Conservation (phyloP, 2,113 vertebrate genomes). For the Pterophyllum scalare region DNA sequence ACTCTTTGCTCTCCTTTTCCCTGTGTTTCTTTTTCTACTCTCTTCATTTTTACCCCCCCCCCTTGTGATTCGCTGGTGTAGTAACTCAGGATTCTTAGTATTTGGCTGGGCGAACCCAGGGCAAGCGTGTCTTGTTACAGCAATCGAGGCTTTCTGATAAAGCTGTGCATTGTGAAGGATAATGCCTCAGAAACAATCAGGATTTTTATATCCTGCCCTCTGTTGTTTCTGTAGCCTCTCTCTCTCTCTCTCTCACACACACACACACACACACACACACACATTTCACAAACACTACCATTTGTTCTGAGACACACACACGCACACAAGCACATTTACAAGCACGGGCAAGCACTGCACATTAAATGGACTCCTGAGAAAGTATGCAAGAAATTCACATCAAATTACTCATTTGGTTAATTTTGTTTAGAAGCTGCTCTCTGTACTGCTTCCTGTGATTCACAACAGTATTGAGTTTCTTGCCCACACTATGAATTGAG, state of each 20-base stretch:
- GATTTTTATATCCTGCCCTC: conserved; percentile 58
- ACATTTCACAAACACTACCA: conserved; percentile 2
- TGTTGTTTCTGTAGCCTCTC: conserved; percentile 50
- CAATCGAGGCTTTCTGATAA: conserved; percentile 59
- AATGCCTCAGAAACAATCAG: conserved; percentile 75
- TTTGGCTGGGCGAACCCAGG: conserved; percentile 56
- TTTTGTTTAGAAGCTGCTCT: conserved; percentile 24
- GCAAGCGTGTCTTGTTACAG: conserved; percentile 77
- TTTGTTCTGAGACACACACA: conserved; percentile 19
- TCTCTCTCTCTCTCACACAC: too few species aligned
- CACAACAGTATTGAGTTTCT: neutral
- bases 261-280: too few species aligned
- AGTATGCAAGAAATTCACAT: conserved; percentile 55
- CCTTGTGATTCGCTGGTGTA: conserved; percentile 29
- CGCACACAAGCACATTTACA: conserved; percentile 52
- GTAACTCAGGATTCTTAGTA: conserved; percentile 27
- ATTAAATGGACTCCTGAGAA: conserved; percentile 57
- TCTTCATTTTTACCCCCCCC: conserved; percentile 28
- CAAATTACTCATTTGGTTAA: conserved; percentile 28
- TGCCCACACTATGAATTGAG: neutral
- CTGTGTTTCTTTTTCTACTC: conserved; percentile 35
- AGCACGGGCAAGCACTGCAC: conserved; percentile 52
- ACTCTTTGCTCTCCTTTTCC: conserved; percentile 25
- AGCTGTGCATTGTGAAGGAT: conserved; percentile 71
- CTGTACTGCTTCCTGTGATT: neutral